Conservation (phyloP, 2,888 invertebrate species). For the Patella caerulea region DNA sequence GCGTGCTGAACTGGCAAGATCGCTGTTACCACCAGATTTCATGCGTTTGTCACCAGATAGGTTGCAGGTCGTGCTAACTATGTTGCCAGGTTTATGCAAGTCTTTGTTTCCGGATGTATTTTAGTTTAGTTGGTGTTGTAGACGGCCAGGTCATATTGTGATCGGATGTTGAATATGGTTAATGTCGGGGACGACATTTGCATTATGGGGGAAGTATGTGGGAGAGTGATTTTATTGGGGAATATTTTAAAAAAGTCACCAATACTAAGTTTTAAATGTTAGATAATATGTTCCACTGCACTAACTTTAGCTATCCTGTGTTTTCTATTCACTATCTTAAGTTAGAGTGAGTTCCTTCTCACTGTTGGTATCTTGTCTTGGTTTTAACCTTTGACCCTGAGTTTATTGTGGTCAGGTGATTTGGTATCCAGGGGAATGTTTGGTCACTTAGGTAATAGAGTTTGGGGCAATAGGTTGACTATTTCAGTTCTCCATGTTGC, state of each 20-base stretch:
- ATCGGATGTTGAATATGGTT: neutral
- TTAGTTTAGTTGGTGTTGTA: neutral
- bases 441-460: too few species aligned
- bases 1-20: neutral
- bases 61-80: neutral
- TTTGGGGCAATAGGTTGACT: too few species aligned
- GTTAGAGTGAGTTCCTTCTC: neutral
- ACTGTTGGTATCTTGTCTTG: neutral
- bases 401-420: too few species aligned
- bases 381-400: neutral
- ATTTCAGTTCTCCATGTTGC: too few species aligned
- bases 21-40: neutral
- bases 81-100: neutral
- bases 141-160: neutral
- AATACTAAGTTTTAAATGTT: slow-evolving; percentile 2
- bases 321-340: neutral
- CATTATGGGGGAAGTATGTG: neutral
- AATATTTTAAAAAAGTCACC: neutral
- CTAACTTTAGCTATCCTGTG: neutral
- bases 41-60: neutral
- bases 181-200: slow-evolving; percentile 6
- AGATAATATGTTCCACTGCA: neutral
- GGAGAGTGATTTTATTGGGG: slow-evolving; percentile 1
- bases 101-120: neutral
- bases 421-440: too few species aligned